Evolutionary conservation across 2,797 vertebrate species (phyloP).

Genomic region (Intellagama lesueurii): DNA sequence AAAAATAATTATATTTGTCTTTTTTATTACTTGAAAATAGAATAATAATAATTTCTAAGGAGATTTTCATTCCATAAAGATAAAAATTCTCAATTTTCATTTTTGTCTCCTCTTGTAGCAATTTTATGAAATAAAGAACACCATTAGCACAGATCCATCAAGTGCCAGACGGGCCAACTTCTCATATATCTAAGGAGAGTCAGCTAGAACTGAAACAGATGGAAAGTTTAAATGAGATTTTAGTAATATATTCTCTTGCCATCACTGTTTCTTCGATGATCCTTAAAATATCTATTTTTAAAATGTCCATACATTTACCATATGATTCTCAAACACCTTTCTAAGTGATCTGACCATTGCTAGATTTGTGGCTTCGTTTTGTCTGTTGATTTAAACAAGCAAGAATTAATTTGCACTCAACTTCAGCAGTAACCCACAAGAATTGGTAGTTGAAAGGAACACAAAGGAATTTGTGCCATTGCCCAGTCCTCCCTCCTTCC

Average conservation of each 20-base stretch:
- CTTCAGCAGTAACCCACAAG: neutral
- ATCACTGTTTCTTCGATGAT: conserved; percentile 58
- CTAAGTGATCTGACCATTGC: conserved; percentile 12
- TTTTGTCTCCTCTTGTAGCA: conserved; percentile 48
- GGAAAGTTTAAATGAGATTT: conserved; percentile 77
- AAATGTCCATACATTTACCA: conserved; percentile 43
- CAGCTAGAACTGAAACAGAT: conserved; percentile 76
- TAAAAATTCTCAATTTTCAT: conserved; percentile 22
- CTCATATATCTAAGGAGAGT: conserved; percentile 74
- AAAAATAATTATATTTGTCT: conserved; percentile 18
- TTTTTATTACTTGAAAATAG: neutral
- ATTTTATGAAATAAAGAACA: conserved; percentile 73
- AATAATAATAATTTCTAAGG: conserved; percentile 24
- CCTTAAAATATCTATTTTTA: conserved; percentile 51
- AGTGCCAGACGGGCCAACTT: conserved; percentile 67
- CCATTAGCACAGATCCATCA: conserved; percentile 73
- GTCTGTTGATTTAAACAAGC: neutral
- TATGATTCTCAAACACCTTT: conserved; percentile 51
- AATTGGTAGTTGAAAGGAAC: neutral
- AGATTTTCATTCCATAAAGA: too few relatives aligned
- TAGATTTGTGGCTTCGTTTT: neutral
- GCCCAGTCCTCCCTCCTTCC: neutral
- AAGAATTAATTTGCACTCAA: neutral
- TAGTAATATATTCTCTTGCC: conserved; percentile 70
- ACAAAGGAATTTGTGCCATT: neutral